Percentiles rank a stretch among this genome's conserved stretches.
phyloP scores from a whole-genome alignment of 2,888 invertebrate genomes.

The Pilophorus perplexus region DNA sequence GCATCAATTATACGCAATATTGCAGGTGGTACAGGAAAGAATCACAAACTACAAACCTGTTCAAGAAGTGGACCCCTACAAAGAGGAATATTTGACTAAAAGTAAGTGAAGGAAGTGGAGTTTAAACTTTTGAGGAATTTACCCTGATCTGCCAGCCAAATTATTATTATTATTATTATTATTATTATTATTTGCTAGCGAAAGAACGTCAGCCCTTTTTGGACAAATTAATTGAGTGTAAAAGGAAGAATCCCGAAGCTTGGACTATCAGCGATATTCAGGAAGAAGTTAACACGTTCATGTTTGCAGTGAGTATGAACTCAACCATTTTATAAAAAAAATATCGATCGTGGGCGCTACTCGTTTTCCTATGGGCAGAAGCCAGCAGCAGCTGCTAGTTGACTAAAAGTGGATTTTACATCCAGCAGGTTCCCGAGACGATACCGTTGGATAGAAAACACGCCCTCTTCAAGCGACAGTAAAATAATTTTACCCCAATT shows the following conservation, averaged over 20 bases:
- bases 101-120: neutral
- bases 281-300: no score
- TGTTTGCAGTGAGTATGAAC: slow-evolving; percentile 17
- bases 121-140: neutral
- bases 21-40: slow-evolving; percentile 6
- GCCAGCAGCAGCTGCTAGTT: no score
- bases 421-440: no score
- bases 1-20: neutral
- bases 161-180: neutral
- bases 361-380: no score
- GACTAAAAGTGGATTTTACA: no score
- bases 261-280: slow-evolving; percentile 14
- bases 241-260: neutral
- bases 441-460: no score
- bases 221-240: slow-evolving; percentile 3
- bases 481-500: no score
- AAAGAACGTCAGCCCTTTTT: slow-evolving; percentile 3
- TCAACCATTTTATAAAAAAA: neutral
- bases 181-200: neutral
- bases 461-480: no score
- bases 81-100: neutral
- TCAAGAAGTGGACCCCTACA: neutral
- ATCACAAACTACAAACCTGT: slow-evolving; percentile 8
- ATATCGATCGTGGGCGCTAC: no score
- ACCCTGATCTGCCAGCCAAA: no score